Evolutionary conservation across 2,888 invertebrate genomes (phyloP), one percentile per base, ranked within the genome.

Genomic region (Pachliopta kotzebuea): DNA sequence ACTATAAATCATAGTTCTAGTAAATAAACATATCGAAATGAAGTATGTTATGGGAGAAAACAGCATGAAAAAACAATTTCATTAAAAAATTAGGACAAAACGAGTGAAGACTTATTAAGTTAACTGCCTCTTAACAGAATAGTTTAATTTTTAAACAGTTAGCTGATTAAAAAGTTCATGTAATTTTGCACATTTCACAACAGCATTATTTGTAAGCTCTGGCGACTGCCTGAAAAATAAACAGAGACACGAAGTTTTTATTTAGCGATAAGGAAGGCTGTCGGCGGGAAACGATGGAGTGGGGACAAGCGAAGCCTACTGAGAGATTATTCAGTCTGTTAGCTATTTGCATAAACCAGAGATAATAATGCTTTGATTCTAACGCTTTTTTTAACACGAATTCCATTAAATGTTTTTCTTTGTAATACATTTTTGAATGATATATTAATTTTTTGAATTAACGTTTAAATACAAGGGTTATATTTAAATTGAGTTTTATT

Each of bases 211-310:
- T 29, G 9, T 45, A 45, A 50, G n/a, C 42, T 24, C 37, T n/a
- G 49, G 50, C 8, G 17, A 65, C 53, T 60, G 60, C 21, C 60
- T 60, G 53, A 56, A 31, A 60, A 65, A 65, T 49, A 65, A 65
- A 60, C 56, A 60, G 56, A 53, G 29, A 56, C 42, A 18, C n/a
- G 29, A 29, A 56, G 56, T 56, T 61, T 61, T 57, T 65, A 60
- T 60, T 60, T 60, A 21, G 42, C 50, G 37, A 60, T 60, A 56
- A 60, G 60, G 52, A 58, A 61, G 49, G 42, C 57, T 60, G 60
- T 60, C 63, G 50, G 24, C 65, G 56, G 56, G 55, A 65, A 56
- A 14, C 56, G 56, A 53, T 56, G n/a, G 59, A 37, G 60, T 57
- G 56, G 56, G 26, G 55, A 29, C 31, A 56, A 60, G 60, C 52